Percentiles rank a stretch among this genome's conserved stretches.
Conservation (phyloP, 2,888 invertebrate species). For the Aphidius colemani region DNA sequence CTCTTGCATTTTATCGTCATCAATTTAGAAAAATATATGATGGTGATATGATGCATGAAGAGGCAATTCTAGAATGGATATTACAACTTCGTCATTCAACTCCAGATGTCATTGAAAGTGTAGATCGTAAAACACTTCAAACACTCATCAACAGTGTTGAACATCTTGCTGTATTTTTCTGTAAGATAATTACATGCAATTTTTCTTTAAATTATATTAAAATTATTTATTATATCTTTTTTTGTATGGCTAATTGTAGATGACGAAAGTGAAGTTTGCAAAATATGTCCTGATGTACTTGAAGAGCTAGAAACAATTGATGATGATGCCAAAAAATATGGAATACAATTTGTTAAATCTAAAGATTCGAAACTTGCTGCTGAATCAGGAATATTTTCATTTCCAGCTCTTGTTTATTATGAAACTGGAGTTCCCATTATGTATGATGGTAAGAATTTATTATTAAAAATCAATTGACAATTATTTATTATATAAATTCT, state of each 20-base stretch:
- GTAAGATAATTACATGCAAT: conserved; percentile 65
- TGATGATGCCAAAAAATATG: conserved; percentile 90
- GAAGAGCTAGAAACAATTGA: conserved; percentile 91
- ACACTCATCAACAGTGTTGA: conserved; percentile 88
- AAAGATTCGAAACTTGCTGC: conserved; percentile 87
- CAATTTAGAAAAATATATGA: conserved; percentile 87
- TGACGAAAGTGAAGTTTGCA: conserved; percentile 84
- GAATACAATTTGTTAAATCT: conserved; percentile 92
- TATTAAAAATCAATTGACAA: conserved; percentile 1
- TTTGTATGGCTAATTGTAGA: conserved; percentile 47
- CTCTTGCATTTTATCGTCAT: conserved; percentile 84
- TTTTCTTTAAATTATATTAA: background rate
- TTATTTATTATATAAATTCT: conserved; percentile 26
- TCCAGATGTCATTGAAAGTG: conserved; percentile 88
- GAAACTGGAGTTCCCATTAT: conserved; percentile 92
- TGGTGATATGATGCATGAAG: conserved; percentile 90
- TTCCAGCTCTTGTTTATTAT: conserved; percentile 90
- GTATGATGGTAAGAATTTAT: conserved; percentile 82
- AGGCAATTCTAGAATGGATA: conserved; percentile 89
- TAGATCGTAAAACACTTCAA: conserved; percentile 87
- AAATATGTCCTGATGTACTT: conserved; percentile 81
- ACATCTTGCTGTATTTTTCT: conserved; percentile 90
- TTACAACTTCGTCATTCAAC: conserved; percentile 80
- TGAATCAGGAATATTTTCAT: conserved; percentile 89
- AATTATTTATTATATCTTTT: background rate